Evolutionary conservation across 2,888 invertebrate species (phyloP), one percentile per base, ranked within the genome.

Genomic region (Phengaris alcon): DNA sequence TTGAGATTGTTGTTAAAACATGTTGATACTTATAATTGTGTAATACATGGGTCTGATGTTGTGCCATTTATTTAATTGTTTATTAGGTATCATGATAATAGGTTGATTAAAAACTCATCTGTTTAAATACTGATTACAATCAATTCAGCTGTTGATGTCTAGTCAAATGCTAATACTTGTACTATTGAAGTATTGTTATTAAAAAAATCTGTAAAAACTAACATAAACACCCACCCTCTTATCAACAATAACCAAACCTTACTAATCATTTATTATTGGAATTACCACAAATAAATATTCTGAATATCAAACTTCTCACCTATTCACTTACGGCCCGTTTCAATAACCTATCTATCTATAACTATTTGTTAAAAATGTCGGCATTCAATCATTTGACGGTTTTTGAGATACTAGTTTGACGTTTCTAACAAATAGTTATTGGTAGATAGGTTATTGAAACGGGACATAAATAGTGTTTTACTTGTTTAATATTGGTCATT

Each of bases 1-100:
- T 74, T 74, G 75, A 81, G 80, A 79, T 81, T 81, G 78, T 81
- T 79, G 74, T 76, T 76, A 79, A 77, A 77, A 78, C 76, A 78
- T 79, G 78, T 79, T 80, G 79, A 82, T 80, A 79, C 80, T 79
- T 79, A 75, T 78, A 80, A 76, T 79, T 79, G 78, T 78, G 80
- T 77, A 79, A 77, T 77, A 80, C 81, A 79, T 81, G 78, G 81
- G 82, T 84, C 82, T 82, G 80, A 80, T 82, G 70, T 79, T 80
- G 84, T 84, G 84, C 84, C 84, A 84, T 83, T 81, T 82, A 80
- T 78, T 69, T 69, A 68, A 75, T 75, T 68, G 35, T 70, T 48
- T 68, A 54, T 74, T 75, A 46, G 44, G 54, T 52, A 55, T 55
- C 52, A 51, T 55, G 22, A 35, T 35, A 72, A 35, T 72, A 72